Base-by-base conservation (phyloP, 2,888 invertebrate species). In the Tortricodes alternella region DNA sequence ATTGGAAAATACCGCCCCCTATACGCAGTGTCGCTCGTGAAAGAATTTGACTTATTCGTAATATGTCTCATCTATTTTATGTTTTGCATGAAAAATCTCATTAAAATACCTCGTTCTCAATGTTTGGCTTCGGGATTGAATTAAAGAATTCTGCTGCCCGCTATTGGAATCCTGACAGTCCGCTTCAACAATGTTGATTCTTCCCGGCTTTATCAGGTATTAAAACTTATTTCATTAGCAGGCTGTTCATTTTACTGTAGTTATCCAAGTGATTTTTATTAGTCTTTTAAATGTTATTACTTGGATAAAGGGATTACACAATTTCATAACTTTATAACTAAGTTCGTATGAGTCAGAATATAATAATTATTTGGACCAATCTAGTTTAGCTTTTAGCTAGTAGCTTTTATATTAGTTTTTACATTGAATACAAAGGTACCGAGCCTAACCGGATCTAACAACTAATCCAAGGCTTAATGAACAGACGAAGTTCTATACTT, bases 1-100 rank as follows among this genome's bases (percentile, higher is more conserved):
- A 86, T 85, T 82, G 77, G 71, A 81, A 85, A 83, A 85, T 85
- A 79, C 82, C 79, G 68, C 67, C 69, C 72, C 53, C 56, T 58
- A 75, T 71, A 71, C 71, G 73, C 64, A 64, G 62, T 73, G 71
- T 73, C 60, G 60, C 51, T 43, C 57, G 63, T 59, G 57, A 59
- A 62, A 53, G 63, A 63, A 63, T 63, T 62, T 58, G 57, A 62
- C 57, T 62, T 62, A 53, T 60, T 63, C 59, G 46, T 49, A 53
- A 46, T 58, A 58, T 51, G 53, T 52, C 52, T 46, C 52, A 46
- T 57, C 52, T 46, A 52, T 57, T 52, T 56, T 57, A 44, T 60
- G 53, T 64, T 59, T 51, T 61, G 41, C 65, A 65, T 65, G 61
- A 60, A 58, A 65, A 70, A 70, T 70, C 65, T 71, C 67, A 71